Conservation (phyloP, 2,888 invertebrate genomes). For the Creontiades dilutus region DNA sequence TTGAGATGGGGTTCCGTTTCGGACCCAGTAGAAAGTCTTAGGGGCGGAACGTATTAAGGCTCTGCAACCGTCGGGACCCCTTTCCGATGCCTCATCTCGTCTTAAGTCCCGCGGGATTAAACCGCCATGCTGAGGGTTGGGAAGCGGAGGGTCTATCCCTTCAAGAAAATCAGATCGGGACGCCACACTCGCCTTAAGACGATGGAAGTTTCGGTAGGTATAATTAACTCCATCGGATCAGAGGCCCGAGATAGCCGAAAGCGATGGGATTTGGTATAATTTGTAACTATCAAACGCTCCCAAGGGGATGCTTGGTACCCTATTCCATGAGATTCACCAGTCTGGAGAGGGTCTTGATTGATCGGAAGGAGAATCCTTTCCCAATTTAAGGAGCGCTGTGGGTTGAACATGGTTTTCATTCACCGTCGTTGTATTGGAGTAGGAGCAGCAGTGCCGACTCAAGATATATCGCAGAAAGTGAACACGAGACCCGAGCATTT, state of each 20-base stretch:
- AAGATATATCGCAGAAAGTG: not conserved
- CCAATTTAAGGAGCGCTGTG: not conserved
- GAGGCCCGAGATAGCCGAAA: constrained; percentile 39
- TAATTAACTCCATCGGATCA: constrained; percentile 67
- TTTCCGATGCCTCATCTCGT: not conserved
- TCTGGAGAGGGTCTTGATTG: constrained; percentile 56
- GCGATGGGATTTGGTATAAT: constrained; percentile 67
- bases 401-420: not conserved
- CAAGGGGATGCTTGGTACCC: constrained; percentile 54
- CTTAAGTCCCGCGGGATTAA: constrained; percentile 50
- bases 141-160: constrained; percentile 30
- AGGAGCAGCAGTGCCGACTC: not conserved
- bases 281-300: constrained; percentile 68
- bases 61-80: not conserved
- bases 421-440: not conserved
- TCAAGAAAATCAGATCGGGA: constrained; percentile 57
- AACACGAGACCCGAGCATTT: not conserved
- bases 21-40: constrained; percentile 3
- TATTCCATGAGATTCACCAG: constrained; percentile 4
- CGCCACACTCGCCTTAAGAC: constrained; percentile 46
- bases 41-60: constrained; percentile 25
- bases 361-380: constrained; percentile 30
- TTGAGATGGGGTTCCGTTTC: not conserved
- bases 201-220: constrained; percentile 51
- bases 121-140: not conserved